Percentiles rank a stretch among this genome's conserved stretches.
Evolutionary conservation across 2,113 vertebrate genomes (phyloP).

Genomic region (Etheostoma cragini): DNA sequence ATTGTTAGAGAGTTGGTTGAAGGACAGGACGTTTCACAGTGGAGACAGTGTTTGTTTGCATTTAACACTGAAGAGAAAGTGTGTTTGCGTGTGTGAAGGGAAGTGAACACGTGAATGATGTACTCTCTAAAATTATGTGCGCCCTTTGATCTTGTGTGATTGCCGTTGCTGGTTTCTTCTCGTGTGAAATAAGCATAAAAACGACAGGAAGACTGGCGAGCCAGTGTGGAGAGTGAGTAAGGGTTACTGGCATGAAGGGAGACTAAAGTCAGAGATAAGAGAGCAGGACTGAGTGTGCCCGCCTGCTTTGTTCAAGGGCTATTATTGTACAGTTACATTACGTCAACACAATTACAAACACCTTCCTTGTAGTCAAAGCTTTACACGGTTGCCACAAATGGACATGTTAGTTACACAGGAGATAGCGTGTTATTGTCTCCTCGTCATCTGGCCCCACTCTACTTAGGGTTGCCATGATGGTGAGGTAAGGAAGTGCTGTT

Average conservation of each 20-base stretch:
- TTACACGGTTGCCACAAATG: conserved; percentile 37
- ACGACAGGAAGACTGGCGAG: neutral
- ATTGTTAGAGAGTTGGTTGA: conserved; percentile 78
- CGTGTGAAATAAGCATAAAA: conserved; percentile 11
- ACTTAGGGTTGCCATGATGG: conserved; percentile 50
- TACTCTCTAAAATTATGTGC: conserved; percentile 18
- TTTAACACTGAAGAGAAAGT: conserved; percentile 46
- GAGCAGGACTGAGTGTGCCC: conserved; percentile 39
- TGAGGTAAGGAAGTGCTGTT: conserved; percentile 42
- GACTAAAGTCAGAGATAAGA: conserved; percentile 64
- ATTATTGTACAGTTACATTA: conserved; percentile 55
- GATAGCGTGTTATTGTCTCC: conserved; percentile 61
- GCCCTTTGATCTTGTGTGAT: conserved; percentile 28
- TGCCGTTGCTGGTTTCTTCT: conserved; percentile 16
- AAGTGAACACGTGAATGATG: conserved; percentile 45
- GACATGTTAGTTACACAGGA: conserved; percentile 52
- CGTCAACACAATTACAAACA: conserved; percentile 68
- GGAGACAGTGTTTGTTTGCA: conserved; percentile 24
- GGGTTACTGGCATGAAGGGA: conserved; percentile 49
- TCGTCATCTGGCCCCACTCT: conserved; percentile 52
- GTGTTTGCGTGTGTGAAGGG: conserved; percentile 30
- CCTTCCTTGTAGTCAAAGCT: conserved; percentile 57
- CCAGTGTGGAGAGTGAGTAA: conserved; percentile 41
- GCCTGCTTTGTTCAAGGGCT: conserved; percentile 33
- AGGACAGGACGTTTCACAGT: conserved; percentile 67